Evolutionary conservation across 2,113 vertebrate species (phyloP), one percentile per base, ranked within the genome.

Genomic region (Coreoperca whiteheadi): DNA sequence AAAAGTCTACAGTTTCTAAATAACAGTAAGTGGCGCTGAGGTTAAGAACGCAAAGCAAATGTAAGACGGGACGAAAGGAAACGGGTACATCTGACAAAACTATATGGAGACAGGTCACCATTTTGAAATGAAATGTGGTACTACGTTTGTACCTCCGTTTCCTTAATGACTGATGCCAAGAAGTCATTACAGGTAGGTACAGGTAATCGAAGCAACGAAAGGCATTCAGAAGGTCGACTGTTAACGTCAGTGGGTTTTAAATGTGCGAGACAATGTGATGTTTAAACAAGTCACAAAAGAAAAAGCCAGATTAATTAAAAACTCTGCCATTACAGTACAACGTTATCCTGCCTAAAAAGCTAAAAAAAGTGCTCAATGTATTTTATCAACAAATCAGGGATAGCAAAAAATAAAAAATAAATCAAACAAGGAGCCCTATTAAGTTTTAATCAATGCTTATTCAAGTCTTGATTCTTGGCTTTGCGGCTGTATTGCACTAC

Each of bases 391-490:
- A 75, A 34, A 70, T 77, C 21, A 63, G 21, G n/a, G 65, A 75
- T 43, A 85, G 66, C 0, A 79, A 80, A 78, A 83, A 60, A 56
- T 12, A 63, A 74, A 73, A 64, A 76, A 1, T 30, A 71, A 71
- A 85, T 34, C 37, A 79, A 84, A 85, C 21, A 37, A 78, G 23
- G 60, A 80, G 66, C 74, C 82, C 79, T 70, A 25, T 60, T 59
- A 56, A 57, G 57, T 82, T 1, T 50, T 46, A 69, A 73, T 59
- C 70, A 21, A 20, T 60, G 77, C 70, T 72, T 46, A 61, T 76
- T 88, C 82, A 86, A 85, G 83, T 84, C 41, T 86, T 53, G 65
- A 41, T 77, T 82, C 77, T 88, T 89, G 93, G 92, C 83, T 84
- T 83, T 81, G 83, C 68, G 70, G 75, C 59, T 79, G 80, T 69